phyloP scores from a whole-genome alignment of 2,888 invertebrate species.

The Uloborus plumipes region DNA sequence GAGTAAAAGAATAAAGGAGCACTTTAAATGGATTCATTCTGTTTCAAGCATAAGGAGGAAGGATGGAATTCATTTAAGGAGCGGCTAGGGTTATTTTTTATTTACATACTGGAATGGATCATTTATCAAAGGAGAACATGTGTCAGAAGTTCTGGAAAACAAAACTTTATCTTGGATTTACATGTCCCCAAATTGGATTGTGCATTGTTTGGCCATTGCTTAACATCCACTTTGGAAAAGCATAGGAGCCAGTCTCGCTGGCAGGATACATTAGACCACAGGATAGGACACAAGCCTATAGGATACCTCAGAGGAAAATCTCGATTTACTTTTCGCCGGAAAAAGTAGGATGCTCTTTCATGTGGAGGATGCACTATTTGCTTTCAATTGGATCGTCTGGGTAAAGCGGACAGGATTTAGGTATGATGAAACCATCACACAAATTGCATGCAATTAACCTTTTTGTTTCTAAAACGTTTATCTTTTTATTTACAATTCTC shows the following conservation, averaged over 20 bases:
- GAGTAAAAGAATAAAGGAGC: conserved; percentile 25
- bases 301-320: too few species aligned
- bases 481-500: neutral
- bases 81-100: conserved; percentile 38
- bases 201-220: neutral
- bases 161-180: conserved; percentile 3
- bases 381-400: conserved; percentile 28
- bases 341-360: conserved; percentile 12
- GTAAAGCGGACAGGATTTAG: conserved; percentile 33
- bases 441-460: conserved; percentile 43
- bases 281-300: conserved; percentile 14
- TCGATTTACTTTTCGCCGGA: too few species aligned
- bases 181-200: conserved; percentile 33
- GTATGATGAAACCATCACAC: conserved; percentile 49
- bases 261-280: neutral
- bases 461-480: neutral
- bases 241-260: too few species aligned
- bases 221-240: too few species aligned
- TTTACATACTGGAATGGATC: conserved; percentile 6
- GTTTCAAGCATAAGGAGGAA: conserved; percentile 30
- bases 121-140: too few species aligned
- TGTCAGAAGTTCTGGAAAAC: too few species aligned
- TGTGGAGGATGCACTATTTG: conserved; percentile 30
- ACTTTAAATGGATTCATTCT: conserved; percentile 39
- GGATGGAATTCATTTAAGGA: conserved; percentile 30